Percentiles rank a stretch among this genome's conserved stretches.
Evolutionary conservation across 2,888 invertebrate species (phyloP).

Genomic region (Lamellibrachia columna): DNA sequence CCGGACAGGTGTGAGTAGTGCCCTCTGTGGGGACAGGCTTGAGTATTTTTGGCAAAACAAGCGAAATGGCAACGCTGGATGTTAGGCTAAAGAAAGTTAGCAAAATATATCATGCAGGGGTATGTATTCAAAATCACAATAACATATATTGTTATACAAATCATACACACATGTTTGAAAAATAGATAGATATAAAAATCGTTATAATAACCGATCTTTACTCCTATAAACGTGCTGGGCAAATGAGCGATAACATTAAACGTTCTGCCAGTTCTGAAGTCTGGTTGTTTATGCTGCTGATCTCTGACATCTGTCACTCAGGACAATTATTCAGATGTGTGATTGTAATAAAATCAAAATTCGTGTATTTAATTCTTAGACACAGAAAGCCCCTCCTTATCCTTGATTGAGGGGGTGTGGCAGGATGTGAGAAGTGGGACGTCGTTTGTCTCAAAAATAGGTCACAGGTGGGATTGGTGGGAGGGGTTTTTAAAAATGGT

Average conservation of each 20-base stretch:
- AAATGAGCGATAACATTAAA: neutral
- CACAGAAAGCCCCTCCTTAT: no score
- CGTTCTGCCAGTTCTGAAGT: neutral
- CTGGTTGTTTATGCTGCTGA: neutral
- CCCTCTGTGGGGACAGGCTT: no score
- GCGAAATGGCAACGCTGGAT: slow-evolving; percentile 37
- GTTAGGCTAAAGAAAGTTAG: slow-evolving; percentile 38
- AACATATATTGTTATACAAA: neutral
- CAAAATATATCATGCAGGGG: slow-evolving; percentile 39
- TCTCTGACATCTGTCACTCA: neutral
- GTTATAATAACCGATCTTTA: neutral
- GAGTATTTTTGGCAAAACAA: neutral
- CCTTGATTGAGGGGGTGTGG: no score
- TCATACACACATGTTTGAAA: neutral
- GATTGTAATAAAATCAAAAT: no score
- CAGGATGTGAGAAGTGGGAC: no score
- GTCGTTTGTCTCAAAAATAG: no score
- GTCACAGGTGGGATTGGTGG: no score
- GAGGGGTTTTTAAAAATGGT: no score
- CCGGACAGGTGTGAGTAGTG: neutral
- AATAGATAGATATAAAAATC: neutral
- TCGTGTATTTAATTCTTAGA: no score
- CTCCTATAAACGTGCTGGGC: neutral
- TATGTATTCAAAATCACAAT: slow-evolving; percentile 25
- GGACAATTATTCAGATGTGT: no score